These are phyloP conservation scores for Scaptomyza tumidula DNA, from an alignment of 2,888 invertebrate genomes.

Conservation along the genomic window DNA sequence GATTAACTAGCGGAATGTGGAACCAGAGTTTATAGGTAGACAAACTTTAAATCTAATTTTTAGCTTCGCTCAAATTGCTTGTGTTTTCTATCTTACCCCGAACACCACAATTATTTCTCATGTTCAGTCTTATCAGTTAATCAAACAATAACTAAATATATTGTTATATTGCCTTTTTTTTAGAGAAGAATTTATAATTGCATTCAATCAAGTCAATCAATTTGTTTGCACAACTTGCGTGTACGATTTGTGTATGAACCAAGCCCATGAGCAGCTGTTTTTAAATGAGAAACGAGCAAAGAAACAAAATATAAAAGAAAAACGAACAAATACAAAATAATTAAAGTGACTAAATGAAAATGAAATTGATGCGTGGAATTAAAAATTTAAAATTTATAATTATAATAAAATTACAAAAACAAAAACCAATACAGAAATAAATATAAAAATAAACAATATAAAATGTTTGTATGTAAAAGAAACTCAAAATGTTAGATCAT, in stretches of 20 bases:
- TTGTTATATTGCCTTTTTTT: conserved; percentile 26
- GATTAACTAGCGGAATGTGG: conserved; percentile 30
- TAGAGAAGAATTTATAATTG: conserved; percentile 26
- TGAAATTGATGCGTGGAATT: conserved; percentile 76
- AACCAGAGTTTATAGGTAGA: conserved; percentile 71
- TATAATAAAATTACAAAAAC: conserved; percentile 47
- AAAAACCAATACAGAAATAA: conserved; percentile 23
- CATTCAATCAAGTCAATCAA: conserved; percentile 14
- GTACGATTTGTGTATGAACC: conserved; percentile 47
- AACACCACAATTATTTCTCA: conserved; percentile 26
- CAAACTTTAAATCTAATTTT: conserved; percentile 70
- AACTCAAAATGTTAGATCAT: conserved; percentile 83
- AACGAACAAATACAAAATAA: conserved; percentile 1
- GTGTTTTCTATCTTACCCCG: conserved; percentile 51
- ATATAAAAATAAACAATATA: conserved; percentile 51
- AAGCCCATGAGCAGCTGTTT: conserved; percentile 57
- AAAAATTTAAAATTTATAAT: conserved; percentile 71
- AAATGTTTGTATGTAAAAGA: conserved; percentile 83
- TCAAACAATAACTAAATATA: conserved; percentile 8
- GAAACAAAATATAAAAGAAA: conserved; percentile 28
- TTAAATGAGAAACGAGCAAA: conserved; percentile 60
- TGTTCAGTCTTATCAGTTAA: conserved; percentile 15
- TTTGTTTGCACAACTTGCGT: conserved; percentile 16
- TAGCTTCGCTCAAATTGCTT: conserved; percentile 73
- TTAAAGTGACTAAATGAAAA: conserved; percentile 36